These are phyloP conservation scores for Xanthia icteritia DNA, from an alignment of 2,888 invertebrate species.

Conservation along the genomic window DNA sequence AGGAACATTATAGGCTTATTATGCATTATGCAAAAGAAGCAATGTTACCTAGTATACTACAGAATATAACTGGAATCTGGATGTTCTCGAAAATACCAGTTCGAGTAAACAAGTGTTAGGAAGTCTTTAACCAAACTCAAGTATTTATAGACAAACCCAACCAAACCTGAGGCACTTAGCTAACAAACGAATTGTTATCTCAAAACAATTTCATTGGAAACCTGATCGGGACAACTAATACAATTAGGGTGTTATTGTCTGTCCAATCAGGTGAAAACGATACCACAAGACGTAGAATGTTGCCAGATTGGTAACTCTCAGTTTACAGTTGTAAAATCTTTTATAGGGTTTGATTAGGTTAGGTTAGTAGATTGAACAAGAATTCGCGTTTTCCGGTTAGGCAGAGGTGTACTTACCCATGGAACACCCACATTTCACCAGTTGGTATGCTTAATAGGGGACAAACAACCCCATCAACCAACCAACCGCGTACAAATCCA, in stretches of 20 bases:
- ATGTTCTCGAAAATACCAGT: neutral
- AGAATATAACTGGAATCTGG: neutral
- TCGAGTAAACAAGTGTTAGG: neutral
- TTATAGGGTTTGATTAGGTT: neutral
- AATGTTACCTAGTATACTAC: neutral
- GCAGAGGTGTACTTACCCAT: too few species aligned
- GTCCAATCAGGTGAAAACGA: constrained; percentile 26
- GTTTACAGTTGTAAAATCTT: neutral
- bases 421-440: too few species aligned
- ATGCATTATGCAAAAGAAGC: neutral
- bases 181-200: constrained; percentile 3
- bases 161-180: neutral
- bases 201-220: constrained; percentile 7
- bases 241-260: constrained; percentile 12
- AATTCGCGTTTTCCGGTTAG: neutral
- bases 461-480: too few species aligned
- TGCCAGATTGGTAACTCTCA: neutral
- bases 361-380: neutral
- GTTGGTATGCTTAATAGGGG: too few species aligned
- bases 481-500: neutral
- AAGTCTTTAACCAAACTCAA: neutral
- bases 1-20: too few species aligned
- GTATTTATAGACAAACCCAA: neutral
- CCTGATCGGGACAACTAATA: constrained; percentile 9
- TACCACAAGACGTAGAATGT: neutral